These are phyloP conservation scores for Psephotus haematonotus DNA, from an alignment of 2,113 vertebrate species.

Conservation along the genomic window DNA sequence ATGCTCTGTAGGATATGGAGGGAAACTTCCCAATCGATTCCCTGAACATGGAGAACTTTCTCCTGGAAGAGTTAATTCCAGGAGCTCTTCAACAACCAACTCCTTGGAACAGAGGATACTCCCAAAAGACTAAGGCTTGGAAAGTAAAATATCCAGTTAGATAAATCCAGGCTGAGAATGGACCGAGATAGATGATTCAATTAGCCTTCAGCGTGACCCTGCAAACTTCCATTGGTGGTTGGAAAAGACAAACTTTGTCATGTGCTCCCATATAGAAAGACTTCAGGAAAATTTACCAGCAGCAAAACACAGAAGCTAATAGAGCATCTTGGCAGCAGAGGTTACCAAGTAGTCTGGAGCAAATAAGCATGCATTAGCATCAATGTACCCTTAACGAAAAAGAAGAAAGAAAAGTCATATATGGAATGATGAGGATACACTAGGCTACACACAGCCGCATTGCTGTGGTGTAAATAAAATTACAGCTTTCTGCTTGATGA, in stretches of 20 bases:
- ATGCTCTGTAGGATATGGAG: background rate
- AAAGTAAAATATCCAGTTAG: constrained; percentile 17
- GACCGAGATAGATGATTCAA: constrained; percentile 63
- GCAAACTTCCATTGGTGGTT: constrained; percentile 22
- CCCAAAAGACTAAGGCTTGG: constrained; percentile 47
- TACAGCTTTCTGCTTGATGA: background rate
- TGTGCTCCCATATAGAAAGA: background rate
- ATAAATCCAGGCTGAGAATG: background rate
- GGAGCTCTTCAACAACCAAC: background rate
- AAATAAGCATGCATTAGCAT: background rate
- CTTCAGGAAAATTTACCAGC: background rate
- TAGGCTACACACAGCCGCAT: background rate
- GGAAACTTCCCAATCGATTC: background rate
- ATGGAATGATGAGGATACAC: background rate
- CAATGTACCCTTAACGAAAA: background rate
- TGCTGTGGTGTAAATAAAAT: background rate
- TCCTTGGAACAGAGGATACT: background rate
- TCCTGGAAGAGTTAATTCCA: background rate
- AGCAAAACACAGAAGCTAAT: constrained; percentile 39
- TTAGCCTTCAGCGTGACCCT: constrained; percentile 65
- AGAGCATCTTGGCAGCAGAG: background rate
- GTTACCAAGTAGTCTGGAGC: background rate
- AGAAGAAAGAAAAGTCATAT: background rate
- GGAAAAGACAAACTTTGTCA: constrained; percentile 42
- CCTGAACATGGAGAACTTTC: background rate